Evolutionary conservation across 2,797 vertebrate genomes (phyloP).

Genomic region (Euphonia xanthogaster): DNA sequence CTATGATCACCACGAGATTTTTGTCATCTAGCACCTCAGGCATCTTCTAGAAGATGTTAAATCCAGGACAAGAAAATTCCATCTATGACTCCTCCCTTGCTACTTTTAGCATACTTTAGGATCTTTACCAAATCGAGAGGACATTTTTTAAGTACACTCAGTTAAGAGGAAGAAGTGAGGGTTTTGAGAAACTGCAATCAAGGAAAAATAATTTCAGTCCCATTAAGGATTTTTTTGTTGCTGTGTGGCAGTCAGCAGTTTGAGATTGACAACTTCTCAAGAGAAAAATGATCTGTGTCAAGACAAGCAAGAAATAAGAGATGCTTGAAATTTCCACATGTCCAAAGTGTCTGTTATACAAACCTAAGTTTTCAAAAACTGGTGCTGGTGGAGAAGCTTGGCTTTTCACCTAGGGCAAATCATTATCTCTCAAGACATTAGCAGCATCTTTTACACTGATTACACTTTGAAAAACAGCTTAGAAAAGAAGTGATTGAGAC

Average conservation of each 20-base stretch:
- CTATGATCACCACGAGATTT: neutral
- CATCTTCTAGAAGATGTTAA: neutral
- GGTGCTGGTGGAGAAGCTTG: neutral
- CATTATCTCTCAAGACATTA: neutral
- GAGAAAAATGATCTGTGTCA: neutral
- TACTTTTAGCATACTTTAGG: neutral
- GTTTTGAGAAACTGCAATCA: neutral
- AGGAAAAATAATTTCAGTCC: neutral
- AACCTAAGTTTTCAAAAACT: neutral
- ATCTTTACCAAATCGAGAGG: neutral
- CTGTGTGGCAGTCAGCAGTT: neutral
- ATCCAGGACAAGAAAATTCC: neutral
- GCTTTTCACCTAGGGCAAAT: neutral
- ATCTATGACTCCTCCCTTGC: neutral
- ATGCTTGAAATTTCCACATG: neutral
- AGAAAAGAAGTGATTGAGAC: neutral
- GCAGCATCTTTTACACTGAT: neutral
- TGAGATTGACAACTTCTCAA: neutral
- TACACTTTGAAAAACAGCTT: neutral
- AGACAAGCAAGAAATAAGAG: neutral
- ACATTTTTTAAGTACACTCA: neutral
- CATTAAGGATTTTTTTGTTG: neutral
- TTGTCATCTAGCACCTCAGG: neutral
- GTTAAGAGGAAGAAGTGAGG: neutral
- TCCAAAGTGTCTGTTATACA: neutral